phyloP scores from a whole-genome alignment of 1,140 invertebrate species.

The Whitmania pigra region DNA sequence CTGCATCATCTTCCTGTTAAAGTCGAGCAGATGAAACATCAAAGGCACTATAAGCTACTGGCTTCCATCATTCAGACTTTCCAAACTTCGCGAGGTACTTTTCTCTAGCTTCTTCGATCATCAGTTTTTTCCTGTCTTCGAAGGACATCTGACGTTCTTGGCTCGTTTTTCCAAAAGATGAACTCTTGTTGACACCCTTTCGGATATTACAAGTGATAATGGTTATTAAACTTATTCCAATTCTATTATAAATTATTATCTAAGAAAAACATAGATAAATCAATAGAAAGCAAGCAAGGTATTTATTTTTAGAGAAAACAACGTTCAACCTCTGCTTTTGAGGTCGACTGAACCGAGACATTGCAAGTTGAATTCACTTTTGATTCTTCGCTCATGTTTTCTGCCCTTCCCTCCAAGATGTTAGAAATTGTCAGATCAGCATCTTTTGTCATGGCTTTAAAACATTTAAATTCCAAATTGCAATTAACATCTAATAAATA shows the following conservation, averaged over 20 bases:
- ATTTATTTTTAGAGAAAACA: not conserved
- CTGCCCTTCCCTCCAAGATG: constrained; percentile 60
- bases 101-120: constrained; percentile 61
- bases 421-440: constrained; percentile 67
- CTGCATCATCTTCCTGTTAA: too few relatives aligned
- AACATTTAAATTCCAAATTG: constrained; percentile 14
- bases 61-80: not conserved
- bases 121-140: constrained; percentile 60
- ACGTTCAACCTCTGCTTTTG: not conserved
- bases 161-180: constrained; percentile 50
- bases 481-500: not conserved
- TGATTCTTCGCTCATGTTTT: constrained; percentile 51
- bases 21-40: too few relatives aligned
- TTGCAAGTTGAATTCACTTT: constrained; percentile 11
- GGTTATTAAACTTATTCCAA: not conserved
- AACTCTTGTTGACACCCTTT: constrained; percentile 38
- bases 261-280: not conserved
- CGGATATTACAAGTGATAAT: constrained; percentile 27
- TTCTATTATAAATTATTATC: too few relatives aligned
- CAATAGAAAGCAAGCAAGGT: not conserved
- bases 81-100: constrained; percentile 66
- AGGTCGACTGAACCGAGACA: not conserved
- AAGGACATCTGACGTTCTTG: constrained; percentile 54
- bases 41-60: too few relatives aligned
- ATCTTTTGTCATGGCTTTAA: constrained; percentile 59